A percentile compares a stretch with the other conserved stretches of the same genome.
phyloP scores from a whole-genome alignment of 2,113 vertebrate species.

The Myotis yumanensis region DNA sequence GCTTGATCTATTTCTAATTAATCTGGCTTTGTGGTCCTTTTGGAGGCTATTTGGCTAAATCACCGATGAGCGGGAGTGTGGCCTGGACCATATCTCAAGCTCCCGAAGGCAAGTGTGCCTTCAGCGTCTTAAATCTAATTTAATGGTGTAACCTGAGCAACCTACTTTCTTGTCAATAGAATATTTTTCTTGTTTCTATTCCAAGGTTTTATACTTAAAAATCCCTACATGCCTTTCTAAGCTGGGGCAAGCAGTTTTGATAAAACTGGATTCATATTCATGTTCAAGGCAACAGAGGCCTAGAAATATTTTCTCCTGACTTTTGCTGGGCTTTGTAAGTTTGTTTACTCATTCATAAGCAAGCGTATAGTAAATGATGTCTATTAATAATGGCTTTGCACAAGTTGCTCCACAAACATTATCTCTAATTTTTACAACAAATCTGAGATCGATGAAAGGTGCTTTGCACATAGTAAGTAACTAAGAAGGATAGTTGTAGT shows the following conservation, averaged over 20 bases:
- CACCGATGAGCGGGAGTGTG: background rate
- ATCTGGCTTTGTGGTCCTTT: background rate
- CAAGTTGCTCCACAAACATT: background rate
- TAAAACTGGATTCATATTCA: background rate
- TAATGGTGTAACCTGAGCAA: constrained; percentile 12
- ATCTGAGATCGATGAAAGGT: background rate
- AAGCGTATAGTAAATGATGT: background rate
- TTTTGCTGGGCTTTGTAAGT: background rate
- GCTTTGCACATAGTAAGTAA: background rate
- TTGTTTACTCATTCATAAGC: background rate
- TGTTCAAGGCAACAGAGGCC: constrained; percentile 12
- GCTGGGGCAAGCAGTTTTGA: background rate
- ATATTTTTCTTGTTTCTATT: constrained; percentile 38
- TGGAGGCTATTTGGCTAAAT: background rate
- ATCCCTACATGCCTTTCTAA: background rate
- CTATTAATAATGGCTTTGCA: background rate
- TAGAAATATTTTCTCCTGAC: background rate
- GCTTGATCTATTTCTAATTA: background rate
- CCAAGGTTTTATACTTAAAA: constrained; percentile 5
- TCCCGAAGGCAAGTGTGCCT: background rate
- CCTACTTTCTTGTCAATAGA: background rate
- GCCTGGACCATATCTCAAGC: background rate
- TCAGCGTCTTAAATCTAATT: background rate
- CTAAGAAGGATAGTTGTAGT: background rate
- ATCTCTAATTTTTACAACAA: background rate